Base-by-base conservation (phyloP, 2,888 invertebrate genomes). In the Parnassius smintheus region DNA sequence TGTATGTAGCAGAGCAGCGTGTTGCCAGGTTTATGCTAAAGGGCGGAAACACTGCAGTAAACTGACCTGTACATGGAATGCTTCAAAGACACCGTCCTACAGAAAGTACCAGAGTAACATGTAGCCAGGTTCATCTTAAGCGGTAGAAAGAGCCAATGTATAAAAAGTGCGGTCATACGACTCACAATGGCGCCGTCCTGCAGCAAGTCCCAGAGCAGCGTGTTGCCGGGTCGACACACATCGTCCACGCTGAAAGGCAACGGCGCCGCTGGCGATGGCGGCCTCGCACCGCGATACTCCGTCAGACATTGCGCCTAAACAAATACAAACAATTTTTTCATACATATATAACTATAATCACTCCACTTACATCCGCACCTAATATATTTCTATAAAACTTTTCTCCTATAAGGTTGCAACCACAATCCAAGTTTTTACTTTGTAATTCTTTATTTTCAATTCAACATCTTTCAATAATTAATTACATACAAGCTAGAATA, bases 71-170 rank as follows among this genome's bases (percentile, higher is more conserved):
- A 46, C 49, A 48, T 13, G 18, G 2, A 18, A 7, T 52, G 41
- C 22, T 53, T 95, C 96, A 81, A 97, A 97, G 88, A 95, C 95
- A 74, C 96, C 96, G 82, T 98, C 98, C 85, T 98, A 98, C 68
- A 98, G 91, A 67, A 98, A 91, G 90, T 98, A 98, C 98, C 98
- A 98, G 2, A 98, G 93, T 66, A 98, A 88, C 7, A 98, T 98
- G 82, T 96, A 97, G 1, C 98, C 98, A 50, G 97, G 96, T 95
- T 95, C 68, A 94, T 88, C 76, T 92, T 93, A 76, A 93, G 93
- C 75, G 93, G 80, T 42, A 80, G 76, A 78, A 50, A 2, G 9
- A 35, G 35, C 41, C 2, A 10, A 56, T 13, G 12, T 35, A 56
- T 41, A 56, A 56, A 49, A 2, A 18, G 10, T 52, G 41, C 41